phyloP scores from a whole-genome alignment of 2,113 vertebrate species.

The Aspidoscelis tigris region DNA sequence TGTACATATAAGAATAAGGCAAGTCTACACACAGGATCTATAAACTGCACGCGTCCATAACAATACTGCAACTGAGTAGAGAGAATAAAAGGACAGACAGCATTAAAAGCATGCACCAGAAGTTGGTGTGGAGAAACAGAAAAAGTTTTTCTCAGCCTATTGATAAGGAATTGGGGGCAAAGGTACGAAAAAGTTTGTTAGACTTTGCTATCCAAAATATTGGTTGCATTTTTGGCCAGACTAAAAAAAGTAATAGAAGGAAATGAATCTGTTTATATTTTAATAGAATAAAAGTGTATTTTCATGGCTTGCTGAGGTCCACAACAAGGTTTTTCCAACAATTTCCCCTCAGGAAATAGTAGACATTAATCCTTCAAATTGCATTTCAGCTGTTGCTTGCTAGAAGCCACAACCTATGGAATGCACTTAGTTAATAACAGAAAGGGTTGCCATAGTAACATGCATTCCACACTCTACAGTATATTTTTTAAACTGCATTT shows the following conservation, averaged over 20 bases:
- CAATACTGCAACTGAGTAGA: not conserved
- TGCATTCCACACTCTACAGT: not conserved
- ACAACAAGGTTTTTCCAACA: not conserved
- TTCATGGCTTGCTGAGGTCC: not conserved
- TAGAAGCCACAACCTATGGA: slow-evolving; percentile 16
- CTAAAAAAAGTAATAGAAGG: not conserved
- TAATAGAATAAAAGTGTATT: not conserved
- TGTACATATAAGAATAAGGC: too few relatives aligned
- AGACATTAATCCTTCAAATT: slow-evolving; percentile 17
- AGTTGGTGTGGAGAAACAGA: not conserved
- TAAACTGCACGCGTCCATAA: too few relatives aligned
- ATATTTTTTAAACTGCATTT: slow-evolving; percentile 8
- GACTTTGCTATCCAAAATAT: not conserved
- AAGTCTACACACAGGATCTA: too few relatives aligned
- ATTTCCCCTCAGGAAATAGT: slow-evolving; percentile 1
- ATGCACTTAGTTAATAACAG: slow-evolving; percentile 8
- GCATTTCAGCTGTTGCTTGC: not conserved
- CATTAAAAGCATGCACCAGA: not conserved
- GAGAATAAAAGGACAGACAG: too few relatives aligned
- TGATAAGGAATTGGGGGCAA: not conserved
- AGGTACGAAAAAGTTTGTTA: not conserved
- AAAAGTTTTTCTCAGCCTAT: too few relatives aligned
- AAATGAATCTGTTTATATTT: slow-evolving; percentile 1
- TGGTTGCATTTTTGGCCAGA: not conserved
- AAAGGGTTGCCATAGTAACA: slow-evolving; percentile 27